Evolutionary conservation across 2,888 invertebrate genomes (phyloP).

Genomic region (Vesta saturnalis): DNA sequence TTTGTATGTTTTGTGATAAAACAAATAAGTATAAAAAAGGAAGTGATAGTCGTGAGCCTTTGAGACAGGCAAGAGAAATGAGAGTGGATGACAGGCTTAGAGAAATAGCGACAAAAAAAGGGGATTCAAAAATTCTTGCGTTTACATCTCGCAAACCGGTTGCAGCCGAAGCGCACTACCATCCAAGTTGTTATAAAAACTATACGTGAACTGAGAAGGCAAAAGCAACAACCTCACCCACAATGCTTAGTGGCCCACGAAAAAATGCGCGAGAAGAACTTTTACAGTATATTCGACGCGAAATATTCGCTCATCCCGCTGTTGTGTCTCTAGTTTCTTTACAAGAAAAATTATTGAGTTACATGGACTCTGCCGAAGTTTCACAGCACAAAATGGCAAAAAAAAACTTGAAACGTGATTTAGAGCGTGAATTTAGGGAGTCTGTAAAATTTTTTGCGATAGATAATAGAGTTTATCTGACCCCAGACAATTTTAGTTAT

Average conservation of each 20-base stretch:
- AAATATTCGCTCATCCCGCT: neutral
- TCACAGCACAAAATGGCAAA: neutral
- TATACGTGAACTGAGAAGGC: neutral
- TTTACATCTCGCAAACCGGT: neutral
- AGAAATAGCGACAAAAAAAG: constrained; percentile 1
- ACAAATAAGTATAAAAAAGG: neutral
- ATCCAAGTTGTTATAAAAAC: neutral
- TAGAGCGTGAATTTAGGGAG: neutral
- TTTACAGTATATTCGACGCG: neutral
- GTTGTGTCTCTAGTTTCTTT: neutral
- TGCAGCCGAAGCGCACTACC: constrained; percentile 5
- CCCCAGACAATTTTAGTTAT: neutral
- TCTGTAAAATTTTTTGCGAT: neutral
- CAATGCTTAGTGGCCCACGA: neutral
- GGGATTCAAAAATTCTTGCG: neutral
- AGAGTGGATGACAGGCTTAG: neutral
- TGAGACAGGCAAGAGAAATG: neutral
- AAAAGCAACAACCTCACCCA: neutral
- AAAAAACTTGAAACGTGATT: neutral
- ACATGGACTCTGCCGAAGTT: neutral
- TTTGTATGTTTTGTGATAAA: no score
- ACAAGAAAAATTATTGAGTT: neutral
- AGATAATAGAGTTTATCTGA: neutral
- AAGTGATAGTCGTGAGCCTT: neutral
- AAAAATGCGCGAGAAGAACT: neutral